Conservation (phyloP, 2,888 invertebrate genomes). For the Galerucella calmariensis region DNA sequence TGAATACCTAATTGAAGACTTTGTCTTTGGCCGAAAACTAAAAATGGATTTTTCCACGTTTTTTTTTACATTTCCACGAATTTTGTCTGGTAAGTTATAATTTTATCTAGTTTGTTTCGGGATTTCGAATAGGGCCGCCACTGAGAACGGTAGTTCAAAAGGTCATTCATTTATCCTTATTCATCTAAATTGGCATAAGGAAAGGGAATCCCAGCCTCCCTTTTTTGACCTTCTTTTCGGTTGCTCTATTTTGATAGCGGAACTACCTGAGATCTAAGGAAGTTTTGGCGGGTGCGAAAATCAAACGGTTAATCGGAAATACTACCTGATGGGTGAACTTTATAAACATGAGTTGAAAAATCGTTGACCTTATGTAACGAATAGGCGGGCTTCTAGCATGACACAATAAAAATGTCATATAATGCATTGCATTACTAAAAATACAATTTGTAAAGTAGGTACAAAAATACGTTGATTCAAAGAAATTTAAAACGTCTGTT, state of each 20-base stretch:
- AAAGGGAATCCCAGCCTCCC: conserved; percentile 38
- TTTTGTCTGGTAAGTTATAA: background rate
- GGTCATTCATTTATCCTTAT: conserved; percentile 37
- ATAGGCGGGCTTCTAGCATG: background rate
- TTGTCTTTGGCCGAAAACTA: too few relatives aligned
- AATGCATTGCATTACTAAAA: background rate
- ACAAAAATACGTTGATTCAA: background rate
- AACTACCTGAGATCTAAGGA: conserved; percentile 59
- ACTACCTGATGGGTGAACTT: conserved; percentile 11
- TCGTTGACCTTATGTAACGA: conserved; percentile 14
- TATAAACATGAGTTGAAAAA: conserved; percentile 12
- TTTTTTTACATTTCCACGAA: too few relatives aligned
- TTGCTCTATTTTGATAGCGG: conserved; percentile 51
- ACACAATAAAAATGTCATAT: background rate
- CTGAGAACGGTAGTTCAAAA: conserved; percentile 30
- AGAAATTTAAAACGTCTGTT: background rate
- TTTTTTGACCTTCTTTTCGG: conserved; percentile 29
- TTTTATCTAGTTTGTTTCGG: background rate
- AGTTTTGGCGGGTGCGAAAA: conserved; percentile 60
- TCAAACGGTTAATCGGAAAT: conserved; percentile 52
- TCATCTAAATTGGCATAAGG: conserved; percentile 33
- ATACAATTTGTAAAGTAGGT: background rate
- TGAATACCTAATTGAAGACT: too few relatives aligned
- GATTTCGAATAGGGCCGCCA: conserved; percentile 6
- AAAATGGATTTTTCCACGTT: too few relatives aligned